A percentile compares a stretch with the other conserved stretches of the same genome.
Evolutionary conservation across 1,140 invertebrate species (phyloP).

Genomic region (Ostrea denselamellosa): DNA sequence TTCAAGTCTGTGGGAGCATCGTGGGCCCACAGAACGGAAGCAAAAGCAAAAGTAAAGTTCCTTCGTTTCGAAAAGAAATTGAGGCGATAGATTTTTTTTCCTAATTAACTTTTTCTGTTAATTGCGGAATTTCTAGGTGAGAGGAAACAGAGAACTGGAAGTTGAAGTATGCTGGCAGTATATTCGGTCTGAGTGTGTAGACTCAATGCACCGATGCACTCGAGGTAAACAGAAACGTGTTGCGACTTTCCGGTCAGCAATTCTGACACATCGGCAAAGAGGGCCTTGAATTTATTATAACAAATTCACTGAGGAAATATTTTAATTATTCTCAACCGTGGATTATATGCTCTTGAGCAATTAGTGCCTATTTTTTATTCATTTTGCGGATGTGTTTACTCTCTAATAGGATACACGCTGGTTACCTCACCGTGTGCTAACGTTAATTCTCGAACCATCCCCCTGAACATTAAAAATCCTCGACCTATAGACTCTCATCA

Average conservation of each 20-base stretch:
- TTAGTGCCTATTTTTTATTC: conserved; percentile 6
- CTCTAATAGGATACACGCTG: neutral
- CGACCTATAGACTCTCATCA: conserved; percentile 33
- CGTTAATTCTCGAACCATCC: conserved; percentile 5
- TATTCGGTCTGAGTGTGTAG: neutral
- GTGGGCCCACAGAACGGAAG: neutral
- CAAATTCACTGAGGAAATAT: neutral
- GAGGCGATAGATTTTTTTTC: neutral
- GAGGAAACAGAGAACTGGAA: neutral
- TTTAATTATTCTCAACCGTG: neutral
- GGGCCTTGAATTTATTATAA: neutral
- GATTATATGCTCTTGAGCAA: neutral
- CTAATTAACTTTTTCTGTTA: conserved; percentile 30
- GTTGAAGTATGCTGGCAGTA: neutral
- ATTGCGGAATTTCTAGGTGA: conserved; percentile 7
- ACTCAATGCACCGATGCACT: conserved; percentile 27
- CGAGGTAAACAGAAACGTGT: conserved; percentile 7
- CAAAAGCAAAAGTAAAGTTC: neutral
- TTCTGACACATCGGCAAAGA: neutral
- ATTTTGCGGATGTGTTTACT: neutral
- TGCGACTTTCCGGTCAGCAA: conserved; percentile 8
- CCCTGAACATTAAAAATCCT: neutral
- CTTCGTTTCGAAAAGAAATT: neutral
- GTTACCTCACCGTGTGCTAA: neutral
- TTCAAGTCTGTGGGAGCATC: neutral